phyloP scores from a whole-genome alignment of 2,888 invertebrate species.

The Antheraea yamamai region DNA sequence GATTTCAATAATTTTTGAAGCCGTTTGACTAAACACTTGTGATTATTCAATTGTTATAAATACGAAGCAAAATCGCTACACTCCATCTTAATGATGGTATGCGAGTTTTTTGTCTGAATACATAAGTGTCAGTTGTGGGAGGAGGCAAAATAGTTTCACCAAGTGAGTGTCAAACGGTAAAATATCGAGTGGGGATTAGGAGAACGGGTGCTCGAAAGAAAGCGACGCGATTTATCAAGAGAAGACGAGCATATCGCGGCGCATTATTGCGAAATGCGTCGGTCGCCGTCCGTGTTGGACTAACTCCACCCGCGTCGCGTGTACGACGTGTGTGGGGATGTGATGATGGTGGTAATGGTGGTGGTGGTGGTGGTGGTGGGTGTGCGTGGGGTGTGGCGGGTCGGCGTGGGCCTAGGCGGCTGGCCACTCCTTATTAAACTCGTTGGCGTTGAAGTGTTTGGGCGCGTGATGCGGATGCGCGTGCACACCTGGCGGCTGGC shows the following conservation, averaged over 20 bases:
- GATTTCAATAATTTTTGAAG: constrained; percentile 19
- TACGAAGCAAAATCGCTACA: constrained; percentile 36
- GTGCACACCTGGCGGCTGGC: constrained; percentile 79
- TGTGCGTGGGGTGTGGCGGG: constrained; percentile 21
- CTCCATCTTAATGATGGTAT: constrained; percentile 19
- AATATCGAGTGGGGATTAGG: background rate
- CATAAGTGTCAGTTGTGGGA: constrained; percentile 17
- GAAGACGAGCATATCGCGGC: constrained; percentile 1
- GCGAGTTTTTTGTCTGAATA: constrained; percentile 24
- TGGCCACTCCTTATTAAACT: constrained; percentile 82
- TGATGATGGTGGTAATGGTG: constrained; percentile 21
- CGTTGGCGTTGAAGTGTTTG: constrained; percentile 79
- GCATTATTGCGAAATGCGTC: background rate
- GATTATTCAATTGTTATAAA: constrained; percentile 18
- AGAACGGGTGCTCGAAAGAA: background rate
- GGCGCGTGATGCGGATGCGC: constrained; percentile 79
- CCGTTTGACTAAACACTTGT: constrained; percentile 36
- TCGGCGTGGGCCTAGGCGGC: constrained; percentile 62
- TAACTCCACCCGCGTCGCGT: constrained; percentile 17
- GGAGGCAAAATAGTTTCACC: background rate
- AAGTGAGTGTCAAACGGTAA: background rate
- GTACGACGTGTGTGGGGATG: constrained; percentile 20
- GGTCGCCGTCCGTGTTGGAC: background rate
- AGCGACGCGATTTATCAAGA: background rate
- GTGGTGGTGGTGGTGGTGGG: constrained; percentile 22